Conservation (phyloP, 2,888 invertebrate genomes). For the Drosophila neotestacea region DNA sequence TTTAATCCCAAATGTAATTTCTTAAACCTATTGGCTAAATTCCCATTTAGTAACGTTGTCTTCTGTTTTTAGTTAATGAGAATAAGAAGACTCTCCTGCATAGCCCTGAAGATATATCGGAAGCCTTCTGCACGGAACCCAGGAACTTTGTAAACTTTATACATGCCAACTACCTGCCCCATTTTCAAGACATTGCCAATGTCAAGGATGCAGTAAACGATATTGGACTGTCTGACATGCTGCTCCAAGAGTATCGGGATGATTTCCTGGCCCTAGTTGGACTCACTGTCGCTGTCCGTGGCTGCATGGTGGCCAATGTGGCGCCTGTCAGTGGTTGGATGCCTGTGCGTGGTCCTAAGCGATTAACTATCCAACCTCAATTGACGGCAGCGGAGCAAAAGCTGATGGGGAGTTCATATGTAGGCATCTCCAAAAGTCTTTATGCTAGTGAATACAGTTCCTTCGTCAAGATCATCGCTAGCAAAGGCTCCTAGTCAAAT, state of each 20-base stretch:
- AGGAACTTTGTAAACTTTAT: constrained; percentile 89
- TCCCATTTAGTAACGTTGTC: no score
- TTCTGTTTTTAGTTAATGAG: constrained; percentile 40
- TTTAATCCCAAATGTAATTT: constrained; percentile 90
- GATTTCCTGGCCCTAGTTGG: constrained; percentile 85
- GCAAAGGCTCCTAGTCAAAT: constrained; percentile 1
- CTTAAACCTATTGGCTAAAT: not conserved
- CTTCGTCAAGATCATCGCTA: constrained; percentile 56
- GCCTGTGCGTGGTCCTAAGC: constrained; percentile 87
- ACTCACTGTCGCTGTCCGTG: constrained; percentile 88
- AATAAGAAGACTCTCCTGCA: constrained; percentile 86
- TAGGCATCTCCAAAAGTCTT: constrained; percentile 55
- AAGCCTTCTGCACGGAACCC: constrained; percentile 89
- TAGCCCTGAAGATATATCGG: constrained; percentile 88
- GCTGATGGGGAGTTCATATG: constrained; percentile 49
- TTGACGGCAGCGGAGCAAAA: constrained; percentile 39
- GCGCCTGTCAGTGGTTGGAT: constrained; percentile 90
- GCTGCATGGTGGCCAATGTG: constrained; percentile 90
- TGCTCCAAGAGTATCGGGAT: constrained; percentile 89
- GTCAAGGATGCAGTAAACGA: constrained; percentile 88
- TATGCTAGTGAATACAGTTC: constrained; percentile 68
- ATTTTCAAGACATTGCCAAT: constrained; percentile 89
- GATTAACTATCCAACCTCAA: constrained; percentile 34
- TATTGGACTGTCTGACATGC: constrained; percentile 90
- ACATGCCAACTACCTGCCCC: constrained; percentile 91